These are phyloP conservation scores for Scaptodrosophila lebanonensis DNA, from an alignment of 1,140 invertebrate genomes.

Conservation along the genomic window DNA sequence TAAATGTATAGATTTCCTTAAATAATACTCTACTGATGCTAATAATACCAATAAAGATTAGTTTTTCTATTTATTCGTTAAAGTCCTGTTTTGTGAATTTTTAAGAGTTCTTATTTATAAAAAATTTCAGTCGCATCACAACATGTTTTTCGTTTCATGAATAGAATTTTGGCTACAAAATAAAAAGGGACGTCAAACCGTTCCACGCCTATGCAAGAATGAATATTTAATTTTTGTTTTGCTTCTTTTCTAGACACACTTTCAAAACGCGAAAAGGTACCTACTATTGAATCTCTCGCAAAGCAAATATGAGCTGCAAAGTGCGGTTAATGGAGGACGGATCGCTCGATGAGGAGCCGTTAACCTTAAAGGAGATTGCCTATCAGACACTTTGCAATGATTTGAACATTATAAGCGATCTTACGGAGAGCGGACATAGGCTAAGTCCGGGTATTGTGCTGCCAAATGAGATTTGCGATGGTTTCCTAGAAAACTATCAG, in stretches of 20 bases:
- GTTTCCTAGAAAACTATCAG: conserved; percentile 83
- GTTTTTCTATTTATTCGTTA: too few species aligned
- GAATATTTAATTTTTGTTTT: too few species aligned
- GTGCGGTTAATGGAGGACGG: conserved; percentile 76
- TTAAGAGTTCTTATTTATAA: too few species aligned
- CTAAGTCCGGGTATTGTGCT: conserved; percentile 56
- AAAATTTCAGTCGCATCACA: too few species aligned
- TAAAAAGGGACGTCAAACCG: too few species aligned
- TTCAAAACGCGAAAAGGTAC: neutral
- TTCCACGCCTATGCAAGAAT: too few species aligned
- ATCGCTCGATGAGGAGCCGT: conserved; percentile 67
- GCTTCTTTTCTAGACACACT: conserved; percentile 1
- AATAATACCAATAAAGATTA: too few species aligned
- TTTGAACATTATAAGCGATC: conserved; percentile 80
- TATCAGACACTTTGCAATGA: conserved; percentile 82
- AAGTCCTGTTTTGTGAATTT: too few species aligned
- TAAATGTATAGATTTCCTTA: too few species aligned
- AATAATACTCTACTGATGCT: too few species aligned
- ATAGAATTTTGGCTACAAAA: too few species aligned
- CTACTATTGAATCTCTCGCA: conserved; percentile 22
- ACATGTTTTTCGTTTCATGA: too few species aligned
- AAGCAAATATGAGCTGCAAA: conserved; percentile 67
- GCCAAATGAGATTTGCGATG: conserved; percentile 78
- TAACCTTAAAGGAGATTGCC: conserved; percentile 81
- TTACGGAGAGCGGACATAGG: conserved; percentile 25